These are phyloP conservation scores for Chrysodeixis includens DNA, from an alignment of 2,888 invertebrate genomes.

Conservation along the genomic window DNA sequence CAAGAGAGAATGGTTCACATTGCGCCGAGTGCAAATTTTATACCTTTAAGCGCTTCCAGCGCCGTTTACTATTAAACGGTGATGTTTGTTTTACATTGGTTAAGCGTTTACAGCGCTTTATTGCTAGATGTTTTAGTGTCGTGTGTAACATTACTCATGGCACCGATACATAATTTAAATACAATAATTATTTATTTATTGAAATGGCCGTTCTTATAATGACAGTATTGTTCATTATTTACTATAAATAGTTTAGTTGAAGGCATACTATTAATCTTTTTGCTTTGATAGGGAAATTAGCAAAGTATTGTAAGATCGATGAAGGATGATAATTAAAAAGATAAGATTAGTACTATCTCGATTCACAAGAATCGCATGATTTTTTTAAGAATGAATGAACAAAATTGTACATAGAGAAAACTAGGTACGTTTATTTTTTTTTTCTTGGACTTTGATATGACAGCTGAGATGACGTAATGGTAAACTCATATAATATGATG, in stretches of 20 bases:
- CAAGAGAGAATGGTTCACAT: slow-evolving; percentile 25
- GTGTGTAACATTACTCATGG: slow-evolving; percentile 57
- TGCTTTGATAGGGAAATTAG: not conserved
- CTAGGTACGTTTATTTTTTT: no score
- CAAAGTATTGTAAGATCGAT: not conserved
- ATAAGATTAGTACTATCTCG: not conserved
- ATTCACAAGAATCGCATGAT: not conserved
- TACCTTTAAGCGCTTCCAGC: slow-evolving; percentile 47
- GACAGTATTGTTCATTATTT: not conserved
- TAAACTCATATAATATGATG: no score
- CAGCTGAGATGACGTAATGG: no score
- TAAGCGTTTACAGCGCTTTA: slow-evolving; percentile 40
- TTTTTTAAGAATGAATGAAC: no score
- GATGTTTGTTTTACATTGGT: not conserved
- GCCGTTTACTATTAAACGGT: slow-evolving; percentile 35
- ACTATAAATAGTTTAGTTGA: not conserved
- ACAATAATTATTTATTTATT: slow-evolving; percentile 46
- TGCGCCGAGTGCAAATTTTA: slow-evolving; percentile 64
- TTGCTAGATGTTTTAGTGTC: slow-evolving; percentile 52
- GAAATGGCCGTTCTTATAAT: slow-evolving; percentile 7
- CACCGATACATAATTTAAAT: slow-evolving; percentile 25
- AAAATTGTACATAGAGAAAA: no score
- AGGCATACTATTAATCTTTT: not conserved
- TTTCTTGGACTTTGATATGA: no score
- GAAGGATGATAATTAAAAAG: not conserved